Base-by-base conservation (phyloP, 2,888 invertebrate genomes). In the Synergus gifuensis region DNA sequence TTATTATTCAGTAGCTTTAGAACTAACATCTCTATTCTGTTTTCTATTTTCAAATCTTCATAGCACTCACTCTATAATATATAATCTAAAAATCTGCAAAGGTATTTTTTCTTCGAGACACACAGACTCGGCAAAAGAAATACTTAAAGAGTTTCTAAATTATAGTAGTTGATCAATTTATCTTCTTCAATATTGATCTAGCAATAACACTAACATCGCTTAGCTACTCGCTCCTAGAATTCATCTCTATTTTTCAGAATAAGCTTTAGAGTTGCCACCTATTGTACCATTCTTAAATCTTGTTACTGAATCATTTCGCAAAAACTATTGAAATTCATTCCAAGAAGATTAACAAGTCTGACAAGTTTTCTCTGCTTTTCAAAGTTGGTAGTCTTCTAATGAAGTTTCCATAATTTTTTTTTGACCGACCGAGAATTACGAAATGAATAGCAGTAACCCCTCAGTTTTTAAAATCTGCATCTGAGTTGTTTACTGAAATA, bases 231-330 rank as follows among this genome's bases (percentile, higher is more conserved):
- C 22, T 22, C 5, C 18, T 22, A 60, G 60, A 60, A 22, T 22
- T 60, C 60, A 60, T 60, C 22, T 60, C 60, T 60, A 4, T 60
- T 11, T 69, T 69, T 7, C 67, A 46, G 22, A 49, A 46, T 49
- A 49, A 49, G 28, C 36, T 73, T 46, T n/a, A 73, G 14, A 28
- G 49, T 60, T 22, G 22, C 18, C 22, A 60, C 12, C 54, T 54
- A 5, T 36, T 49, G n/a, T 49, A 69, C 12, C 28, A 54, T 73
- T 73, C 54, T n/a, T 54, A 54, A 69, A 46, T 73, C 36, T 66
- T n/a, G 66, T 42, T 42, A 66, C 36, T 73, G 46, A 69, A 54
- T 73, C 73, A 73, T 54, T 73, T n/a, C 49, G 9, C 16, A 49
- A n/a, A 73, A 73, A 54, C 49, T 14, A 44, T 44, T 22, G 22